Evolutionary conservation across 1,140 invertebrate species (phyloP).

Genomic region (Bombus waltoni): DNA sequence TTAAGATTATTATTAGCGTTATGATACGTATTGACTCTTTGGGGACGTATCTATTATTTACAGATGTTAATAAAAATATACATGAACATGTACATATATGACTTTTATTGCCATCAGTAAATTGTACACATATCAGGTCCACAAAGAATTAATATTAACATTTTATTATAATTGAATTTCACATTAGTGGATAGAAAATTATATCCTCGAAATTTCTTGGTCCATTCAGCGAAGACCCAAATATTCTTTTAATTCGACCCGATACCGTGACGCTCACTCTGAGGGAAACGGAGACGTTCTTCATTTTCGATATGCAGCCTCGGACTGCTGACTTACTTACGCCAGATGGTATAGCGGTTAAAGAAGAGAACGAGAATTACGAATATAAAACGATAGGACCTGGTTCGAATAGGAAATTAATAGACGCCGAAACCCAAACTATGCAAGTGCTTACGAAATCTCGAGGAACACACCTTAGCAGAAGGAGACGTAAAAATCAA

Average conservation of each 20-base stretch:
- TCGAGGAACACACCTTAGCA: slow-evolving; percentile 84
- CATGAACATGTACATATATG: neutral
- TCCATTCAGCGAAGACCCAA: slow-evolving; percentile 57
- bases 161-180: neutral
- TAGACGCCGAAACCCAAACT: slow-evolving; percentile 87
- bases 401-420: slow-evolving; percentile 85
- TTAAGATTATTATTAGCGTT: neutral
- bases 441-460: slow-evolving; percentile 84
- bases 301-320: slow-evolving; percentile 86
- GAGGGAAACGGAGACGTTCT: slow-evolving; percentile 86
- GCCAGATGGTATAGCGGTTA: slow-evolving; percentile 82
- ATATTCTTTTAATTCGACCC: slow-evolving; percentile 73
- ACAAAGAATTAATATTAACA: neutral
- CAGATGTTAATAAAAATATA: neutral
- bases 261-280: slow-evolving; percentile 85
- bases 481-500: slow-evolving; percentile 83
- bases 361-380: slow-evolving; percentile 86
- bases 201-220: neutral
- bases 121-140: neutral
- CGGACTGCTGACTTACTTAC: slow-evolving; percentile 85
- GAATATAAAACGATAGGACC: slow-evolving; percentile 85
- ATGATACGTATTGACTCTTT: slow-evolving; percentile 2
- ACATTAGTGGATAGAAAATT: neutral
- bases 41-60: neutral
- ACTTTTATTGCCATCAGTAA: neutral